Evolutionary conservation across 2,888 invertebrate genomes (phyloP), one percentile per base, ranked within the genome.

Genomic region (Noctua fimbriata): DNA sequence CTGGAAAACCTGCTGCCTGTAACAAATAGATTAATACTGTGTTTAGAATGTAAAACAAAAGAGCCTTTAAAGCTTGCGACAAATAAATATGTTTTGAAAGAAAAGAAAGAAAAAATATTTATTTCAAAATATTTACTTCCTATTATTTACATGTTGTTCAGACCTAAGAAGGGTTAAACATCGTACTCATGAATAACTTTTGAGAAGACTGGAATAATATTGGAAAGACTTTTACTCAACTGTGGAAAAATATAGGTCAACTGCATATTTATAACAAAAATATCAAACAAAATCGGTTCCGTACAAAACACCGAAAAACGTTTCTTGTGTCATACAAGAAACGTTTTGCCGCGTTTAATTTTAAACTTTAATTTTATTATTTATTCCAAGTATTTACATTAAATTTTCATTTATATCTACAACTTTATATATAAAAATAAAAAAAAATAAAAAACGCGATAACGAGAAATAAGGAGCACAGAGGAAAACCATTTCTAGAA

Each of bases 401-500:
- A n/a, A n/a, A n/a, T n/a, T n/a, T n/a, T n/a, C n/a, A n/a, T n/a
- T n/a, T n/a, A n/a, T n/a, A n/a, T n/a, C n/a, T n/a, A n/a, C n/a
- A n/a, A n/a, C n/a, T n/a, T n/a, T n/a, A n/a, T n/a, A n/a, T n/a
- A n/a, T n/a, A n/a, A n/a, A n/a, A n/a, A n/a, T n/a, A n/a, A n/a
- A n/a, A n/a, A n/a, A n/a, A n/a, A n/a, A n/a, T n/a, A n/a, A n/a
- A n/a, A n/a, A n/a, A n/a, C n/a, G n/a, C n/a, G n/a, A n/a, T n/a
- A n/a, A n/a, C n/a, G n/a, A 36, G 6, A 60, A 67, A 73, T 52
- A 60, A 69, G n/a, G 36, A 72, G 47, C 18, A 49, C n/a, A 69
- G 28, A 63, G 49, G 14, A 24, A 63, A 28, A 24, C 44, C 49
- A 69, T 82, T 83, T 63, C 69, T 63, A 49, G 32, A 71, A 79